Conservation (phyloP, 1,140 invertebrate species). For the Scylla paramamosain region DNA sequence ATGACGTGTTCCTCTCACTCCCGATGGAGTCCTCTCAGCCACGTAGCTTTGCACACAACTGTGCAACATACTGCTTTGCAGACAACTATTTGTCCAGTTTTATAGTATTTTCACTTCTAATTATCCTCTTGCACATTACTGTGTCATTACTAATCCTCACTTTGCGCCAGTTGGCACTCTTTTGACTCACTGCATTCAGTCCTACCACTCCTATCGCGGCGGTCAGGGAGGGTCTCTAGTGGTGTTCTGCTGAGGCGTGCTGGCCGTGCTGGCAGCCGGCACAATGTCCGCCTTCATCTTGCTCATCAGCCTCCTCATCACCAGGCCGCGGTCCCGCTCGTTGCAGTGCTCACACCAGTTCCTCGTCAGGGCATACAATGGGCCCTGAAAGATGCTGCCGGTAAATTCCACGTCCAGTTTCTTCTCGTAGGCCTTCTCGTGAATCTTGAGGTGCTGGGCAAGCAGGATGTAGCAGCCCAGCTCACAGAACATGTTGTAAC, state of each 20-base stretch:
- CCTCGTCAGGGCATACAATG: slow-evolving; percentile 35
- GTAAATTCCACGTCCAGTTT: slow-evolving; percentile 49
- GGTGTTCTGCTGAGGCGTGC: neutral
- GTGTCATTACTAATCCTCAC: too few relatives aligned
- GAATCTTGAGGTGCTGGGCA: slow-evolving; percentile 48
- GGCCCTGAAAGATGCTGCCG: slow-evolving; percentile 57
- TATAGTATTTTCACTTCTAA: too few relatives aligned
- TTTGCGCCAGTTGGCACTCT: too few relatives aligned
- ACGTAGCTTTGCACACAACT: too few relatives aligned
- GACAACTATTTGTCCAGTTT: too few relatives aligned
- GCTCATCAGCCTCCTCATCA: slow-evolving; percentile 39
- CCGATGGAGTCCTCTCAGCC: too few relatives aligned
- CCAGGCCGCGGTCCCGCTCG: slow-evolving; percentile 32
- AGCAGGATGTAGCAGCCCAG: slow-evolving; percentile 38
- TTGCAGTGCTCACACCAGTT: slow-evolving; percentile 62
- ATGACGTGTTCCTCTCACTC: too few relatives aligned
- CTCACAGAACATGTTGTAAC: slow-evolving; percentile 59
- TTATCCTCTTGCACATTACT: too few relatives aligned
- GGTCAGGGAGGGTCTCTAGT: neutral
- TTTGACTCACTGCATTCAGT: too few relatives aligned
- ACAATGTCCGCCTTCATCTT: slow-evolving; percentile 62
- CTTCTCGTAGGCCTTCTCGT: slow-evolving; percentile 44
- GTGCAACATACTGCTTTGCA: too few relatives aligned
- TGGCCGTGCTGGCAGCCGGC: neutral
- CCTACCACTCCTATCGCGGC: neutral